Evolutionary conservation across 2,888 invertebrate genomes (phyloP).

Genomic region (Scrobipalpa atriplicella): DNA sequence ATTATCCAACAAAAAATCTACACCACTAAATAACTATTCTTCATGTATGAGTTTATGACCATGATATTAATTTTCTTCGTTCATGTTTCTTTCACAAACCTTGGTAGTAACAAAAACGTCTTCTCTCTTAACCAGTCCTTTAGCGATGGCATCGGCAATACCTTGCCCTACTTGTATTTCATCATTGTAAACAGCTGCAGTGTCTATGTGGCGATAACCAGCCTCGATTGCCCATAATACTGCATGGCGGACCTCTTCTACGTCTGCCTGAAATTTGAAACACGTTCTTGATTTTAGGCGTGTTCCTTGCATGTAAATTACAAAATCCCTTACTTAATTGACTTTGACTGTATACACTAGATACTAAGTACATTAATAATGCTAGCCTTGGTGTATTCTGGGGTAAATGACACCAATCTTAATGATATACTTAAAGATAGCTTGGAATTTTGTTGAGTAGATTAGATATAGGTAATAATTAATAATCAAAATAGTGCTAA

Average conservation of each 20-base stretch:
- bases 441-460: too few relatives aligned
- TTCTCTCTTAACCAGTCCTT: conserved; percentile 70
- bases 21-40: too few relatives aligned
- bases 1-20: too few relatives aligned
- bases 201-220: conserved; percentile 67
- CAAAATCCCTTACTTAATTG: not conserved
- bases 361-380: not conserved
- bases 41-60: too few relatives aligned
- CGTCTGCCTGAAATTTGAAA: conserved; percentile 44
- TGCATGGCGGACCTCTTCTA: conserved; percentile 51
- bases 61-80: too few relatives aligned
- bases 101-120: conserved; percentile 66
- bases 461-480: not conserved
- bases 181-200: conserved; percentile 57
- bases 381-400: not conserved
- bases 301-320: not conserved
- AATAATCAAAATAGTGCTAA: too few relatives aligned
- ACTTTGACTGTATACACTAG: not conserved
- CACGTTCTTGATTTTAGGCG: not conserved
- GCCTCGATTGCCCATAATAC: conserved; percentile 55
- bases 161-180: conserved; percentile 78
- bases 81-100: conserved; percentile 47
- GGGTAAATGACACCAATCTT: too few relatives aligned
- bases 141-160: conserved; percentile 69
- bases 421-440: too few relatives aligned